A percentile compares a stretch with the other conserved stretches of the same genome.
Evolutionary conservation across 2,888 invertebrate species (phyloP).

Genomic region (Lasioglossum leucozonium): DNA sequence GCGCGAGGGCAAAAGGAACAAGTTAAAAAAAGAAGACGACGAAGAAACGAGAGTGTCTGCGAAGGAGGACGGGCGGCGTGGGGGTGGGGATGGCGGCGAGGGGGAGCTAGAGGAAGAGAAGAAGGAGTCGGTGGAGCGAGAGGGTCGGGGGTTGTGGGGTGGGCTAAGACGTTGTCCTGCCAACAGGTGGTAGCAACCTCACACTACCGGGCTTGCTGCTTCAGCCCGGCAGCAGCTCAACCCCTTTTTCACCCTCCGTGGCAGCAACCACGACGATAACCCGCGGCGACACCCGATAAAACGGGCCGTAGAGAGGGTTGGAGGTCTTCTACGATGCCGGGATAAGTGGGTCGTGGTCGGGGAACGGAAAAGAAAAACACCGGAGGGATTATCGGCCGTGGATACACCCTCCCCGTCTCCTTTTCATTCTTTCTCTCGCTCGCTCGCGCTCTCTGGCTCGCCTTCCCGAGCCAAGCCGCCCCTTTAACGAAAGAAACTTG

Average conservation of each 20-base stretch:
- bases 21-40: conserved; percentile 16
- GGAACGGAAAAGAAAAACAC: conserved; percentile 80
- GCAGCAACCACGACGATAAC: conserved; percentile 83
- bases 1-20: conserved; percentile 28
- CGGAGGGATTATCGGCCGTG: conserved; percentile 80
- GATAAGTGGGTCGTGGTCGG: conserved; percentile 75
- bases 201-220: conserved; percentile 68
- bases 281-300: conserved; percentile 85
- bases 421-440: conserved; percentile 11
- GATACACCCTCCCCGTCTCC: conserved; percentile 69
- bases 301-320: conserved; percentile 75
- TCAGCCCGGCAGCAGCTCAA: conserved; percentile 61
- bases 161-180: conserved; percentile 83
- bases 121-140: conserved; percentile 16
- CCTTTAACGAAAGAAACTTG: conserved; percentile 71
- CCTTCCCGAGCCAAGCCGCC: conserved; percentile 24
- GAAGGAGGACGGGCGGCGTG: conserved; percentile 43
- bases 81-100: no score
- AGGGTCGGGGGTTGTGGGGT: conserved; percentile 70
- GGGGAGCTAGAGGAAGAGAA: conserved; percentile 1
- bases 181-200: conserved; percentile 84
- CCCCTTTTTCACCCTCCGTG: conserved; percentile 78
- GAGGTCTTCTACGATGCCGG: conserved; percentile 71
- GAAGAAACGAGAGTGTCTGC: conserved; percentile 49
- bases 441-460: neutral